Conservation (phyloP, 2,113 vertebrate species). For the Ameiurus melas region DNA sequence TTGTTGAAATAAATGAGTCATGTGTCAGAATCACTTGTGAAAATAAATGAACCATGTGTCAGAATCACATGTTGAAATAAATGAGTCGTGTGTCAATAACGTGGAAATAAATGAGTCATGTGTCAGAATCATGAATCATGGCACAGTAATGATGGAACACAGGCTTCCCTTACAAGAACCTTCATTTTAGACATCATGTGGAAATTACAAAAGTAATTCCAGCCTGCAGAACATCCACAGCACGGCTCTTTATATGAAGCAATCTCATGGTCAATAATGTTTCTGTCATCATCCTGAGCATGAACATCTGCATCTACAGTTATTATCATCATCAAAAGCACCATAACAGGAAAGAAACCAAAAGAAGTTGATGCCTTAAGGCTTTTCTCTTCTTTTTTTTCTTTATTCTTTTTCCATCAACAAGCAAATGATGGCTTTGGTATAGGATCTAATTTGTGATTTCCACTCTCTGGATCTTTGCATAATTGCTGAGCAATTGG, state of each 20-base stretch:
- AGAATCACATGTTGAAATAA: neutral
- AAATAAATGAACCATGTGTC: neutral
- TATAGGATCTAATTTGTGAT: slow-evolving; percentile 46
- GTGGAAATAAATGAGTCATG: neutral
- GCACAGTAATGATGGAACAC: slow-evolving; percentile 49
- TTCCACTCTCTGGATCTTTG: slow-evolving; percentile 54
- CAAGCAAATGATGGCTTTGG: slow-evolving; percentile 19
- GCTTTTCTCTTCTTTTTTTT: neutral
- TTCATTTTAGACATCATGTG: slow-evolving; percentile 16
- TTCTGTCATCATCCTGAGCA: neutral
- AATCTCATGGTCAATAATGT: slow-evolving; percentile 41
- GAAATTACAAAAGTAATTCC: slow-evolving; percentile 28
- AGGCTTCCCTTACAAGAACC: slow-evolving; percentile 35
- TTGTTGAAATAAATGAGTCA: neutral
- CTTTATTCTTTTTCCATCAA: neutral
- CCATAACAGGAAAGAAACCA: neutral
- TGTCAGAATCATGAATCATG: neutral
- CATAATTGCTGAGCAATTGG: slow-evolving; percentile 22
- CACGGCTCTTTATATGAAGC: slow-evolving; percentile 46
- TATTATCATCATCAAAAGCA: neutral
- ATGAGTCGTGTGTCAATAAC: neutral
- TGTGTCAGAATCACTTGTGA: neutral
- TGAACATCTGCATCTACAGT: neutral
- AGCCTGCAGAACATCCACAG: slow-evolving; percentile 43
- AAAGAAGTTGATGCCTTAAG: slow-evolving; percentile 28